A percentile compares a stretch with the other conserved stretches of the same genome.
These are phyloP conservation scores for Neosilurus hyrtlii DNA, from an alignment of 2,797 vertebrate species.

Conservation along the genomic window DNA sequence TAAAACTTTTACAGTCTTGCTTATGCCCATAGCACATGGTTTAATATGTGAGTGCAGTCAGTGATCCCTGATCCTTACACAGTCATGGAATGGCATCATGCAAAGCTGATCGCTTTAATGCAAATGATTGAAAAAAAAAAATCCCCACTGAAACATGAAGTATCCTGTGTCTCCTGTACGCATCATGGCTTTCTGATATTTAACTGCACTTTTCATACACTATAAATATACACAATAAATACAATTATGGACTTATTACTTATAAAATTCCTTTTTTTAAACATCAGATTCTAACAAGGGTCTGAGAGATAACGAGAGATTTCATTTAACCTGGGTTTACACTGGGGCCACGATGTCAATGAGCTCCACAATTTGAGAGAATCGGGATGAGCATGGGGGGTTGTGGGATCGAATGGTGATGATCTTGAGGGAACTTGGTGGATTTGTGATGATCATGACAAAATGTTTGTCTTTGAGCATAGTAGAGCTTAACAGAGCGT, in stretches of 20 bases:
- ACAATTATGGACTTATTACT: conserved; percentile 66
- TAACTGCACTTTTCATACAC: background rate
- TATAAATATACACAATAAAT: conserved; percentile 64
- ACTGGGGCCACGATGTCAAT: too few species aligned
- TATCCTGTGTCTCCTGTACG: conserved; percentile 54
- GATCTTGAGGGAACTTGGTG: too few species aligned
- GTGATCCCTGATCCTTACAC: conserved; percentile 7
- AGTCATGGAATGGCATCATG: conserved; percentile 55
- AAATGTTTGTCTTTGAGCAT: too few species aligned
- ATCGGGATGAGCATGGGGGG: too few species aligned
- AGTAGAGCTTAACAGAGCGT: too few species aligned
- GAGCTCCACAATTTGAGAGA: too few species aligned
- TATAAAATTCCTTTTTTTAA: conserved; percentile 61
- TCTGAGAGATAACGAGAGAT: background rate
- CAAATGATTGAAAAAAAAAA: conserved; percentile 68
- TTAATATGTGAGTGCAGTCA: background rate
- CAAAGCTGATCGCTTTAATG: conserved; percentile 68
- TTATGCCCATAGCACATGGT: background rate
- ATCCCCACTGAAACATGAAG: conserved; percentile 55
- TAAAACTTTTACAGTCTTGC: background rate
- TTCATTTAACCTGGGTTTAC: too few species aligned
- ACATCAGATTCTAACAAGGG: conserved; percentile 41
- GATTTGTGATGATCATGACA: too few species aligned
- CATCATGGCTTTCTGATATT: conserved; percentile 16
- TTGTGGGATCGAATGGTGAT: too few species aligned